Evolutionary conservation across 2,113 vertebrate genomes (phyloP).

Genomic region (Paracanthobrama guichenoti): DNA sequence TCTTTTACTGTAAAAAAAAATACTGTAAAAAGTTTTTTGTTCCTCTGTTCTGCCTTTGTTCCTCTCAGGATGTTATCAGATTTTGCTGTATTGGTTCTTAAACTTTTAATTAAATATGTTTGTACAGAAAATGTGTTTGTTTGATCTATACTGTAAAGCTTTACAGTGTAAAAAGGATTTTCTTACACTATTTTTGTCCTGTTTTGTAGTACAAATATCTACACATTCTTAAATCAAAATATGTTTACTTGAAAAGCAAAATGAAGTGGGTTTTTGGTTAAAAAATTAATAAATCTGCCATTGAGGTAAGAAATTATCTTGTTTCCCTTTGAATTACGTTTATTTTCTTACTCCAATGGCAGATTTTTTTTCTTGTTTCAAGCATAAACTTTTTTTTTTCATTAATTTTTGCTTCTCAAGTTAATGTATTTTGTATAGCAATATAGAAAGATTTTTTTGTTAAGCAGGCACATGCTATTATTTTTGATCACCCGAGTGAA

Average conservation of each 20-base stretch:
- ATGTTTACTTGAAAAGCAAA: neutral
- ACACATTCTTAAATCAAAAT: neutral
- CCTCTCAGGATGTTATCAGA: constrained; percentile 18
- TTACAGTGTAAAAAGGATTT: neutral
- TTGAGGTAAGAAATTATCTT: neutral
- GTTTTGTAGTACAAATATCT: neutral
- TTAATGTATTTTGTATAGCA: neutral
- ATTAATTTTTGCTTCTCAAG: neutral
- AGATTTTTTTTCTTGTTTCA: neutral
- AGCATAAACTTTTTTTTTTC: neutral
- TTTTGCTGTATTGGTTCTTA: constrained; percentile 18
- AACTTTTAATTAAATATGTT: constrained; percentile 30
- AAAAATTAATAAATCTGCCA: neutral
- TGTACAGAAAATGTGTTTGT: constrained; percentile 22
- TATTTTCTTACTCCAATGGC: neutral
- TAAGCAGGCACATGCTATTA: constrained; percentile 1
- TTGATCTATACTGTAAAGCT: neutral
- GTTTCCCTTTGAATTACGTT: neutral
- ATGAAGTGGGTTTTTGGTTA: neutral
- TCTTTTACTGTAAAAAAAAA: constrained; percentile 33
- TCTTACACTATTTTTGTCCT: neutral
- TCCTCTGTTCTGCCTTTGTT: constrained; percentile 19
- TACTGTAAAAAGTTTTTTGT: constrained; percentile 35
- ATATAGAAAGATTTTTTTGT: neutral
- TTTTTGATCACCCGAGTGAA: constrained; percentile 24